These are phyloP conservation scores for Melieria picta DNA, from an alignment of 2,888 invertebrate species.

Conservation along the genomic window DNA sequence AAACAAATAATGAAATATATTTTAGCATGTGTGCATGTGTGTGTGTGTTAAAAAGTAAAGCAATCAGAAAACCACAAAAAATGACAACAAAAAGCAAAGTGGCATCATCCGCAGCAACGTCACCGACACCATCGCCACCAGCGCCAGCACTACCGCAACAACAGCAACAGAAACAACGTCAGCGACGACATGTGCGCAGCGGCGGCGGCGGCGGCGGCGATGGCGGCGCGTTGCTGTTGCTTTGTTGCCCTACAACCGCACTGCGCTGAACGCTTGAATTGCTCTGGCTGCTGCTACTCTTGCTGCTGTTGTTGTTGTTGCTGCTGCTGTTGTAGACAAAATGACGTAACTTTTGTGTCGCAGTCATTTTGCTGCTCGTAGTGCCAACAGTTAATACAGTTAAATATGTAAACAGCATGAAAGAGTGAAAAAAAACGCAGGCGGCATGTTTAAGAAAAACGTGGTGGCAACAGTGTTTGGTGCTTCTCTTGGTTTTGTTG, in stretches of 20 bases:
- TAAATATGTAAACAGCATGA: slow-evolving; percentile 42
- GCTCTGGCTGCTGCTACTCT: background rate
- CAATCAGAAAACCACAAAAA: slow-evolving; percentile 15
- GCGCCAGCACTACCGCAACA: slow-evolving; percentile 3
- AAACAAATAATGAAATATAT: background rate
- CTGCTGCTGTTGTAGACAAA: background rate
- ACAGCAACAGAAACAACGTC: slow-evolving; percentile 15
- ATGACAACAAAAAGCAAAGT: background rate
- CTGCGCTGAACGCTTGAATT: no score
- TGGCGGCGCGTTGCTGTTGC: background rate
- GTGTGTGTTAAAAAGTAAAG: slow-evolving; percentile 13
- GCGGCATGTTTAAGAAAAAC: background rate
- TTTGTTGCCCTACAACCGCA: no score
- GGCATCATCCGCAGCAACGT: background rate
- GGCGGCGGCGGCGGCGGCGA: slow-evolving; percentile 8
- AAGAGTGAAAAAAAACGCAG: background rate
- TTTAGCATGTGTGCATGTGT: background rate
- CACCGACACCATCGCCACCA: background rate
- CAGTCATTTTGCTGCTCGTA: background rate
- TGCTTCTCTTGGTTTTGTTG: slow-evolving; percentile 5
- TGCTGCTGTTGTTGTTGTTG: background rate
- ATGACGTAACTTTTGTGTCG: slow-evolving; percentile 7
- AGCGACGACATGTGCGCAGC: background rate
- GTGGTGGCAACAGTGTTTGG: no score
- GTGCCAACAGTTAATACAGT: slow-evolving; percentile 41